Conservation (phyloP, 2,888 invertebrate genomes). For the Creontiades dilutus region DNA sequence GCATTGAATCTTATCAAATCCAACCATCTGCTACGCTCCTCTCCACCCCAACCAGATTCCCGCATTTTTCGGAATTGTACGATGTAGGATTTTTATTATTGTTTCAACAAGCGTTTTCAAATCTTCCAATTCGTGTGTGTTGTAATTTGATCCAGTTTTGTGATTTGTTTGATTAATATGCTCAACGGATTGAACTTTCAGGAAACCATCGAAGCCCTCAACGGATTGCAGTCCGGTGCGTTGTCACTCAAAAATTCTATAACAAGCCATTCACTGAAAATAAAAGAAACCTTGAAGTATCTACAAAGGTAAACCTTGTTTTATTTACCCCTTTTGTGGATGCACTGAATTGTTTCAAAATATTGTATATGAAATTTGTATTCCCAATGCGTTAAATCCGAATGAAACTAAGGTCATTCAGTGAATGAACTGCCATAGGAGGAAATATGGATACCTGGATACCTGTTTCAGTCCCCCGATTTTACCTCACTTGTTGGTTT, state of each 20-base stretch:
- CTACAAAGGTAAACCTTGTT: conserved; percentile 79
- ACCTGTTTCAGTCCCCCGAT: too few relatives aligned
- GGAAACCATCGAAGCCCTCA: conserved; percentile 86
- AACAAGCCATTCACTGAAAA: conserved; percentile 73
- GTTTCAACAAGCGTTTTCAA: neutral
- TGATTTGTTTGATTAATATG: conserved; percentile 10
- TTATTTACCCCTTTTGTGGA: neutral
- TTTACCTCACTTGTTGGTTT: too few relatives aligned
- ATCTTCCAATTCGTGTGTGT: neutral
- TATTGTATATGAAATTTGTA: too few relatives aligned
- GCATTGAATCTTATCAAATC: neutral
- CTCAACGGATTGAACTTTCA: conserved; percentile 78
- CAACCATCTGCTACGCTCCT: neutral
- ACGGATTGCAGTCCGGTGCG: conserved; percentile 87
- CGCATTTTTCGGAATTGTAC: conserved; percentile 1
- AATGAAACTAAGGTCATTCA: too few relatives aligned
- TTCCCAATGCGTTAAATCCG: too few relatives aligned
- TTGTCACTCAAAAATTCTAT: conserved; percentile 76
- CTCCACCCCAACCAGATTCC: neutral
- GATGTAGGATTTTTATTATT: neutral
- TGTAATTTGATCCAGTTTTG: neutral
- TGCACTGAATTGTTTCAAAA: too few relatives aligned
- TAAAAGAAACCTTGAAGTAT: conserved; percentile 79
- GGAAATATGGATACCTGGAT: too few relatives aligned
- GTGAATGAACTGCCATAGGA: too few relatives aligned